Base-by-base conservation (phyloP, 2,888 invertebrate genomes). In the Mythimna ferrago region DNA sequence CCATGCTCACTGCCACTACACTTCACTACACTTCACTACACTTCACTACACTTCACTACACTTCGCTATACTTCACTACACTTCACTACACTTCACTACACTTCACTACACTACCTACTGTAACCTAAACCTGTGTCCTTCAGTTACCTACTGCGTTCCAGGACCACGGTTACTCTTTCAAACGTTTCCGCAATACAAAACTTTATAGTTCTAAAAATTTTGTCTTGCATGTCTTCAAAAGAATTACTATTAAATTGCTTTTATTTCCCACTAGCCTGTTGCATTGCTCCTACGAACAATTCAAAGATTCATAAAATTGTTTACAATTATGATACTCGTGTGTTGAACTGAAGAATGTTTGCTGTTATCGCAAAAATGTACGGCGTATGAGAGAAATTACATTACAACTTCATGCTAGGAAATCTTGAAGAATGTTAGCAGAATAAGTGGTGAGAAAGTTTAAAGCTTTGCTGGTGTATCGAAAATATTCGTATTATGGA, bases 351-450 rank as follows among this genome's bases (percentile, higher is more conserved):
- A 73, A 78, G 65, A 73, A 82, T 73, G 62, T 54, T n/a, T 16
- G 14, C 44, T 21, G 57, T 0, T 62, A 58, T 68, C 19, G 60
- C 67, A 82, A 82, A 82, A 82, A 80, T 82, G 66, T 81, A 61
- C 70, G 21, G 62, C 26, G 38, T 58, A 41, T 51, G 51, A 63
- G 57, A 54, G 65, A 70, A 58, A 76, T 80, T 70, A 58, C 48
- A 58, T 69, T 62, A 69, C 9, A 62, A 64, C 32, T 60, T 54
- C 48, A 58, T 41, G 32, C 26, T 73, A 5, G 4, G 26, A 44
- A 66, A 21, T 54, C 14, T 67, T 75, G 5, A 0, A 64, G 48
- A 77, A 73, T 80, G 26, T 80, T 73, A 44, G 38, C 26, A 38
- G 6, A 66, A 19, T 11, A 71, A 60, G 56, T 56, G 56, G 21